Conservation (phyloP, 2,113 vertebrate species). For the Gymnobelideus leadbeateri region DNA sequence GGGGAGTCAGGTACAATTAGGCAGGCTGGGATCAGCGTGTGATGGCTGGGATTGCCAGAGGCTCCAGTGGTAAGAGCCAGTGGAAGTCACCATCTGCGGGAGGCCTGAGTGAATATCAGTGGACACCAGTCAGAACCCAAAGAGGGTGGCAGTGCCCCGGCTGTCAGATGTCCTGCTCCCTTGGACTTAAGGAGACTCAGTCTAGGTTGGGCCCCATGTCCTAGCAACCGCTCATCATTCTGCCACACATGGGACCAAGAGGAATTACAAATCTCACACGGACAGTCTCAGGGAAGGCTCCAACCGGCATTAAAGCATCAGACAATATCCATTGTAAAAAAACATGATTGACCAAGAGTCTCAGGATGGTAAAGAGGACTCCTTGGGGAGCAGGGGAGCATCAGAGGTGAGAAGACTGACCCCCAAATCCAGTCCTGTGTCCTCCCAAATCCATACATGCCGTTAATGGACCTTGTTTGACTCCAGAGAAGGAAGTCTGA, state of each 20-base stretch:
- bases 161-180: too few species aligned
- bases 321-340: background rate
- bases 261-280: background rate
- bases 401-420: background rate
- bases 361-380: background rate
- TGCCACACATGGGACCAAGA: too few species aligned
- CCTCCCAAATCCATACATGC: background rate
- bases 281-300: background rate
- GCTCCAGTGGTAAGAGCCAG: background rate
- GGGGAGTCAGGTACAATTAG: too few species aligned
- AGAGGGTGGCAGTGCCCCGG: too few species aligned
- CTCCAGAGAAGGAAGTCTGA: too few species aligned
- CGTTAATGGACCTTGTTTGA: background rate
- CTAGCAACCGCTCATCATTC: background rate
- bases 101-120: too few species aligned
- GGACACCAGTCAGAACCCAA: too few species aligned
- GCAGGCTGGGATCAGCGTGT: too few species aligned
- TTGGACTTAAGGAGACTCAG: too few species aligned
- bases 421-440: background rate
- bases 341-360: background rate
- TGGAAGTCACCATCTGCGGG: background rate
- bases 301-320: background rate
- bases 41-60: too few species aligned
- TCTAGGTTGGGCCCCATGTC: background rate
- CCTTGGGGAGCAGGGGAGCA: background rate